Base-by-base conservation (phyloP, 2,797 vertebrate genomes). In the Apogon hyalosoma region DNA sequence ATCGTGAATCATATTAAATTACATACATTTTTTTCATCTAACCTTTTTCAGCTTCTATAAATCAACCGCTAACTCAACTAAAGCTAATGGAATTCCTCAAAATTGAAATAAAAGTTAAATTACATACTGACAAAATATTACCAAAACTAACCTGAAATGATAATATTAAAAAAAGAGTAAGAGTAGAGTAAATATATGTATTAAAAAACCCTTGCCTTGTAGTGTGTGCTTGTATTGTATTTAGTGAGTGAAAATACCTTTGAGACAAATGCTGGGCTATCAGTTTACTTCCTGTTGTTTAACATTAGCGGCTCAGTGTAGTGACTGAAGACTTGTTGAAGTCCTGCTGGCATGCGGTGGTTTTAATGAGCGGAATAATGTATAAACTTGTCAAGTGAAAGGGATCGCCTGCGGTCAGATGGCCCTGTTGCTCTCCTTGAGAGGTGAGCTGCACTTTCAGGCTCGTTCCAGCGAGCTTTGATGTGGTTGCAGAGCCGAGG, bases 311-410 rank as follows among this genome's bases (percentile, higher is more conserved):
- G 79, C 64, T 77, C 70, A 7, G 41, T 31, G 69, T 49, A 58
- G 62, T 70, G 86, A 90, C 79, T 69, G 88, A 91, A 78, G 79
- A 88, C 85, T 88, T 90, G 85, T 87, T 92, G 88, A 91, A 83
- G 77, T 82, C 77, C 73, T 70, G 75, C 69, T 94, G 92, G 92
- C 90, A 93, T 88, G 90, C 83, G 87, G 86, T 90, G 90, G 89
- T 93, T 92, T 93, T 96, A 96, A 97, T 96, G 95, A 97, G 93
- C 82, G 88, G 93, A 96, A 96, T 96, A 95, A 97, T 96, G 95
- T 93, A 96, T 95, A 93, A 94, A 94, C 90, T 94, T 96, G 95
- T 96, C 94, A 95, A 94, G 92, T 92, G 94, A 92, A 94, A 93
- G 94, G 88, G 94, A 95, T 93, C 89, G 90, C 90, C 94, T 92